A percentile compares a stretch with the other conserved stretches of the same genome.
phyloP scores from a whole-genome alignment of 2,797 vertebrate species.

The Syndactyla subalaris region DNA sequence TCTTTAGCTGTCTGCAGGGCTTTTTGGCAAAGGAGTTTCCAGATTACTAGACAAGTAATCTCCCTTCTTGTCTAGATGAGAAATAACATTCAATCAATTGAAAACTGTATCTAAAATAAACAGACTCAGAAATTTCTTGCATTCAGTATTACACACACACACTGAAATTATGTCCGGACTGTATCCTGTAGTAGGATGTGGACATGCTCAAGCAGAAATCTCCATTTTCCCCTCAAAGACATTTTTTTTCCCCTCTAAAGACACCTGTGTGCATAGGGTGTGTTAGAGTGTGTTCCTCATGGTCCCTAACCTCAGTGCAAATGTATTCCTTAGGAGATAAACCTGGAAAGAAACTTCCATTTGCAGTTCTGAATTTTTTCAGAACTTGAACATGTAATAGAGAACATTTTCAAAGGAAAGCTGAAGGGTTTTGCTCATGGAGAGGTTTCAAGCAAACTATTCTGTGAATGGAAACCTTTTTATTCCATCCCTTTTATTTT shows the following conservation, averaged over 20 bases:
- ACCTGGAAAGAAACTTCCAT: background rate
- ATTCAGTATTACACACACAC: background rate
- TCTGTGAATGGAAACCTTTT: background rate
- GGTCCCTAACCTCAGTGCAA: background rate
- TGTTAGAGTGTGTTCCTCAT: background rate
- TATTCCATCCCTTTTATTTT: background rate
- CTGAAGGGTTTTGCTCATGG: background rate
- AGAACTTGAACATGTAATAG: background rate
- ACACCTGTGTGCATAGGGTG: rapidly evolving
- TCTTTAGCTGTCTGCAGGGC: background rate
- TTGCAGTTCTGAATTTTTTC: background rate
- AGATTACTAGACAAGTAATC: background rate
- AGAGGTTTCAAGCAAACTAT: background rate
- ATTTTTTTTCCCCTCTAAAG: background rate
- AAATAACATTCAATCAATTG: rapidly evolving
- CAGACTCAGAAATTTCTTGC: background rate
- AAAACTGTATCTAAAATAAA: background rate
- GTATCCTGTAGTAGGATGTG: background rate
- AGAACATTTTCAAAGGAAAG: background rate
- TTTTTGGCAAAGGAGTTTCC: background rate
- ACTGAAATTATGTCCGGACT: background rate
- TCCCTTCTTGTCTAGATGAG: background rate
- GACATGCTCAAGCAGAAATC: background rate
- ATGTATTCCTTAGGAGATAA: background rate
- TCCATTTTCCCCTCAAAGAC: background rate